These are phyloP conservation scores for Odontesthes bonariensis DNA, from an alignment of 2,113 vertebrate species.

Conservation along the genomic window DNA sequence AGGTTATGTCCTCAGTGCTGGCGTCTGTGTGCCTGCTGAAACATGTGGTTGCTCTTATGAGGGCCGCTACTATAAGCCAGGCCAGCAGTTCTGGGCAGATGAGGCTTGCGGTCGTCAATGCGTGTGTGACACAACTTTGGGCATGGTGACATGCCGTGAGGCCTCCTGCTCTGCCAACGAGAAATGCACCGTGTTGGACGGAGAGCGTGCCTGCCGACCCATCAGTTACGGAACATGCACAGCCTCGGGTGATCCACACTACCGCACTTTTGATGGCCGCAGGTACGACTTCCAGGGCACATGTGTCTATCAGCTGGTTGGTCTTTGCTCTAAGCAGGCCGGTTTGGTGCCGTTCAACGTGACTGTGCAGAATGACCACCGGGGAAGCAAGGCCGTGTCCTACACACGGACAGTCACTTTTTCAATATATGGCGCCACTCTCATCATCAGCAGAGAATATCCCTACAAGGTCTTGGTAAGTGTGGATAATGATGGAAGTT, in stretches of 20 bases:
- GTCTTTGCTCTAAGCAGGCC: constrained; percentile 54
- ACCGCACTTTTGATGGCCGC: constrained; percentile 73
- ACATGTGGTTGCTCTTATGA: constrained; percentile 77
- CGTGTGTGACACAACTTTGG: constrained; percentile 57
- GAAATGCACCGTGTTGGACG: constrained; percentile 63
- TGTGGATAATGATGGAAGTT: constrained; percentile 18
- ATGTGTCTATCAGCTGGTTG: constrained; percentile 76
- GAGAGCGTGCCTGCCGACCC: constrained; percentile 61
- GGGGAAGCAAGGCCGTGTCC: constrained; percentile 66
- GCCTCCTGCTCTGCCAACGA: constrained; percentile 62
- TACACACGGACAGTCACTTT: constrained; percentile 71
- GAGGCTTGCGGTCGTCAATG: constrained; percentile 65
- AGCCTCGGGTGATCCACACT: constrained; percentile 75
- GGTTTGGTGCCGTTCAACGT: constrained; percentile 74
- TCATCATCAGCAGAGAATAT: constrained; percentile 71
- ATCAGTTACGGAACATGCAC: constrained; percentile 64
- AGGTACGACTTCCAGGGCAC: constrained; percentile 79
- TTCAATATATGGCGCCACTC: constrained; percentile 57
- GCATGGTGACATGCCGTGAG: constrained; percentile 65
- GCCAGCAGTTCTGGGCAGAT: constrained; percentile 77
- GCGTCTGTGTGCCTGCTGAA: constrained; percentile 54
- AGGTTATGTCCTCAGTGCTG: constrained; percentile 72
- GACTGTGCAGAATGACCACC: constrained; percentile 74
- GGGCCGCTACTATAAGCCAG: constrained; percentile 74
- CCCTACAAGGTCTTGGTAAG: constrained; percentile 71